Conservation (phyloP, 1,140 invertebrate genomes). For the Brachionus asplanchnoidis region DNA sequence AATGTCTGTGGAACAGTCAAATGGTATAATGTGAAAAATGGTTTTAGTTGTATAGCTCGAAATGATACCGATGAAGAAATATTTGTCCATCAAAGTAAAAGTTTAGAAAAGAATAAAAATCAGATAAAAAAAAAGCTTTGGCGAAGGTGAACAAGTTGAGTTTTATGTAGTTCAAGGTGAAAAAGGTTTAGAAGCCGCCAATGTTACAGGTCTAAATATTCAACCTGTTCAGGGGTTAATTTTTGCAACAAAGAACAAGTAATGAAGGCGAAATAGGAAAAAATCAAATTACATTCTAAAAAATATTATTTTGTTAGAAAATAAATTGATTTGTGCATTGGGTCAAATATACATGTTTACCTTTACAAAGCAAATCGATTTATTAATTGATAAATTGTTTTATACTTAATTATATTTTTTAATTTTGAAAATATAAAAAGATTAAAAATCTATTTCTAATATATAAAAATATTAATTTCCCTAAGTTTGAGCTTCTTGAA, state of each 20-base stretch:
- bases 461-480: no score
- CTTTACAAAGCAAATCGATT: no score
- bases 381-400: no score
- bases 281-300: no score
- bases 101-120: constrained; percentile 89
- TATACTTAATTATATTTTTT: no score
- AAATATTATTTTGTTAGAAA: no score
- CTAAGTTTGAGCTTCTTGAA: no score
- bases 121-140: constrained; percentile 95
- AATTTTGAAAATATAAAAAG: no score
- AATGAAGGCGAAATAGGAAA: neutral
- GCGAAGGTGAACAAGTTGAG: constrained; percentile 94
- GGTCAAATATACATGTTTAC: no score
- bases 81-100: constrained; percentile 91
- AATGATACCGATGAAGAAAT: constrained; percentile 99
- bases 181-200: constrained; percentile 87
- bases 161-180: constrained; percentile 83
- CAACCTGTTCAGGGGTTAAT: constrained; percentile 87
- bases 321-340: no score
- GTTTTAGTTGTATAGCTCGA: constrained; percentile 96
- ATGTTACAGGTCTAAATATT: constrained; percentile 89
- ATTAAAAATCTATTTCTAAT: no score
- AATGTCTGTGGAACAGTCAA: constrained; percentile 78
- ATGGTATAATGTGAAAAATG: constrained; percentile 99
- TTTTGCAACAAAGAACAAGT: constrained; percentile 68